phyloP scores from a whole-genome alignment of 2,888 invertebrate species.

The Mesorhabditis spiculigera region DNA sequence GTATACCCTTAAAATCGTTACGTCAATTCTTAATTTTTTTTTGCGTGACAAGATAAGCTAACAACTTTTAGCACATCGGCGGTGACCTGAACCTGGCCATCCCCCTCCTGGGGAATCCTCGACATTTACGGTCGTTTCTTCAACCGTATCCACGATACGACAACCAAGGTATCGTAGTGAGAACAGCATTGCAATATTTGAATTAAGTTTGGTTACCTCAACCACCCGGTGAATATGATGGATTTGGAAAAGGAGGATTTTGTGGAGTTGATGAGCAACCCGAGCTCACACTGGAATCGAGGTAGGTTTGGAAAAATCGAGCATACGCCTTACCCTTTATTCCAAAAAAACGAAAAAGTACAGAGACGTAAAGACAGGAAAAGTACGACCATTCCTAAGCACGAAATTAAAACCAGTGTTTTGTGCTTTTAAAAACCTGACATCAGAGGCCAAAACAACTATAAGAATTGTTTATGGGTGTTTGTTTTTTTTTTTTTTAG shows the following conservation, averaged over 20 bases:
- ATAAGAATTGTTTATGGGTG: no score
- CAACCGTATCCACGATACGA: constrained; percentile 37
- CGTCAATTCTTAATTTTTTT: background rate
- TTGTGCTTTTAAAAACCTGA: no score
- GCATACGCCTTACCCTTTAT: no score
- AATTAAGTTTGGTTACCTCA: constrained; percentile 37
- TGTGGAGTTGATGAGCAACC: constrained; percentile 40
- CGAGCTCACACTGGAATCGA: constrained; percentile 33
- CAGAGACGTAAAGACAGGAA: no score
- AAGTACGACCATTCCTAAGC: no score
- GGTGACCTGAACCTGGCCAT: constrained; percentile 48
- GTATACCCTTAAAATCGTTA: background rate
- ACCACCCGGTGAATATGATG: constrained; percentile 49
- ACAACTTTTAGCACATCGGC: constrained; percentile 40
- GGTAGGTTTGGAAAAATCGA: no score
- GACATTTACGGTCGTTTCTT: constrained; percentile 45
- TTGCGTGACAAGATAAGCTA: background rate
- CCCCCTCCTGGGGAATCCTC: constrained; percentile 47
- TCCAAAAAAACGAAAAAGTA: no score
- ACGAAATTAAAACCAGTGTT: no score
- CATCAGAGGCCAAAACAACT: no score
- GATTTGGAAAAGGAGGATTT: constrained; percentile 45
- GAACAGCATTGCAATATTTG: background rate
- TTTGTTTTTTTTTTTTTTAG: no score
- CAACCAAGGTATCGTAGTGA: constrained; percentile 20